A percentile compares a stretch with the other conserved stretches of the same genome.
These are phyloP conservation scores for Typhlichthys subterraneus DNA, from an alignment of 2,797 vertebrate species.

Conservation along the genomic window DNA sequence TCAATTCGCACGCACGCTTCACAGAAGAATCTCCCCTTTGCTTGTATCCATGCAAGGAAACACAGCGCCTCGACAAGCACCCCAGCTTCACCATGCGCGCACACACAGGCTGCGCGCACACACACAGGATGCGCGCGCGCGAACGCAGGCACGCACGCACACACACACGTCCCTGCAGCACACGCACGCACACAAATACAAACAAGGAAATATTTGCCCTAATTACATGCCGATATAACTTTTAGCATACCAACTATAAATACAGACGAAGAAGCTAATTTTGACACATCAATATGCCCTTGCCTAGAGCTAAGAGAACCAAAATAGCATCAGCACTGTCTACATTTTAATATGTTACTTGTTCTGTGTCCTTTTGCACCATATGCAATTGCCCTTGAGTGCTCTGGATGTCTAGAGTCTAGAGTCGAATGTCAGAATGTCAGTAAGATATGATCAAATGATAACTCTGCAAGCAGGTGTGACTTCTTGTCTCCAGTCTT, in stretches of 20 bases:
- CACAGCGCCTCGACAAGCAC: conserved; percentile 42
- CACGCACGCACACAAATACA: conserved; percentile 17
- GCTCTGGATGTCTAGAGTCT: neutral
- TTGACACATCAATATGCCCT: conserved; percentile 40
- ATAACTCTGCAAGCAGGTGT: too few species aligned
- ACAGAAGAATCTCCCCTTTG: conserved; percentile 17
- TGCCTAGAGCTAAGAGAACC: conserved; percentile 21
- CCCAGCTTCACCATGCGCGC: neutral
- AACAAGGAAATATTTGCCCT: too few species aligned
- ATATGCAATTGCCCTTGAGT: conserved; percentile 29
- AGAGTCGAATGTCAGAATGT: too few species aligned
- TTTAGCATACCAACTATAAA: conserved; percentile 29
- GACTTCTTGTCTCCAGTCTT: too few species aligned
- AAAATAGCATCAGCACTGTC: conserved; percentile 11
- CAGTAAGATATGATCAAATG: too few species aligned
- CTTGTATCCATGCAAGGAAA: conserved; percentile 29
- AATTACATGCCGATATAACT: too few species aligned
- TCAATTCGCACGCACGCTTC: conserved; percentile 46
- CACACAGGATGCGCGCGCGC: neutral
- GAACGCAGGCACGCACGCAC: conserved; percentile 4
- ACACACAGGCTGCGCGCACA: too few species aligned
- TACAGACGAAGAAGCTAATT: conserved; percentile 48
- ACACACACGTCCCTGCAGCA: conserved; percentile 7
- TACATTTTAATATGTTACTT: conserved; percentile 25
- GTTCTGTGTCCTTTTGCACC: conserved; percentile 26